These are phyloP conservation scores for Manis javanica DNA, from an alignment of 2,797 vertebrate genomes.

Conservation along the genomic window DNA sequence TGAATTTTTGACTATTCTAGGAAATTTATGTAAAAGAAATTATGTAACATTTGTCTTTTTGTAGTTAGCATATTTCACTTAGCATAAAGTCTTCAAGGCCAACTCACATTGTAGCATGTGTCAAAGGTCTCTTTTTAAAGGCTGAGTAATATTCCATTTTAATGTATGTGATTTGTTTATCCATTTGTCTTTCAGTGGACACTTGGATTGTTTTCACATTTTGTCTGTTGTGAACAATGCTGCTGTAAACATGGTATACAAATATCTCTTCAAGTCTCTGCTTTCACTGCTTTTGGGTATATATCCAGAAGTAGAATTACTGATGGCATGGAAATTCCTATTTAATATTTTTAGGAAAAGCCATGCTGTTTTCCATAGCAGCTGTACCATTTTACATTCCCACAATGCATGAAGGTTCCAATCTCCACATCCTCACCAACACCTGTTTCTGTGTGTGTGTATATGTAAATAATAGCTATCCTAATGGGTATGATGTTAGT, in stretches of 20 bases:
- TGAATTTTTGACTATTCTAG: neutral
- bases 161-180: neutral
- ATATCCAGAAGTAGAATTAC: slow-evolving; percentile 39
- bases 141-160: neutral
- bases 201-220: neutral
- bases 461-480: neutral
- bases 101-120: neutral
- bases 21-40: neutral
- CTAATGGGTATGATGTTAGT: neutral
- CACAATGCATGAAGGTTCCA: neutral
- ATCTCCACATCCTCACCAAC: neutral
- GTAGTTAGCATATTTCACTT: neutral
- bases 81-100: neutral
- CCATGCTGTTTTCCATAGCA: neutral
- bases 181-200: neutral
- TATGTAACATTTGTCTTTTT: neutral
- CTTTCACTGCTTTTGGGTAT: neutral
- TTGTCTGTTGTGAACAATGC: neutral
- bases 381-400: neutral
- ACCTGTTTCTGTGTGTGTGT: neutral
- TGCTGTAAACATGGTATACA: neutral
- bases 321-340: neutral
- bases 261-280: neutral
- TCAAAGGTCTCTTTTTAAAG: slow-evolving; percentile 16
- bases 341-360: slow-evolving; percentile 19